Percentiles rank a stretch among this genome's conserved stretches.
Evolutionary conservation across 2,113 vertebrate species (phyloP).

Genomic region (Rhegmatorhina hoffmannsi): DNA sequence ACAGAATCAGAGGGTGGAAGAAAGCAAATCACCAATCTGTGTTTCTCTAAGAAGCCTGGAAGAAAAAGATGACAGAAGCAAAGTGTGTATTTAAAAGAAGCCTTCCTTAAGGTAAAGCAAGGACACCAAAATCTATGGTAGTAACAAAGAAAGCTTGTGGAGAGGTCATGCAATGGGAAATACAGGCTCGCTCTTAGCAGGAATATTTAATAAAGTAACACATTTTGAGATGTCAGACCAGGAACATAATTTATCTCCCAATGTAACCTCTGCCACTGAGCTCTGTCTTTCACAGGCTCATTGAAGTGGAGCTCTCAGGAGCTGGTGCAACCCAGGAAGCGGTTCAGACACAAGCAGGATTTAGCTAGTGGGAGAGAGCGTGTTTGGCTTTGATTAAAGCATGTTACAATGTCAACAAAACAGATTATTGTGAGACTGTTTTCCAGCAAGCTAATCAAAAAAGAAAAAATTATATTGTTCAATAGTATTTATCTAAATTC

Average conservation of each 20-base stretch:
- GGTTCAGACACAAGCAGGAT: neutral
- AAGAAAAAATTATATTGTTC: neutral
- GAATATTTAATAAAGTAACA: neutral
- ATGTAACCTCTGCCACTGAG: neutral
- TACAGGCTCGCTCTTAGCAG: neutral
- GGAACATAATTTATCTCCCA: no score
- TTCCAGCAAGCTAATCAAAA: neutral
- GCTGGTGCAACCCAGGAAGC: neutral
- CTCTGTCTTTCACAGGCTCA: neutral
- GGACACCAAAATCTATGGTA: no score
- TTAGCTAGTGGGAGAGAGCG: neutral
- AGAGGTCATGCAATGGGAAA: neutral
- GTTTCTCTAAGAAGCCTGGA: neutral
- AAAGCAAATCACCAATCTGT: neutral
- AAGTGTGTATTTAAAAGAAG: neutral
- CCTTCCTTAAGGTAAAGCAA: neutral
- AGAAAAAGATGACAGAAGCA: neutral
- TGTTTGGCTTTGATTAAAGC: neutral
- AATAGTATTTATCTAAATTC: neutral
- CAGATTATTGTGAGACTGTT: neutral
- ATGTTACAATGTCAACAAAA: neutral
- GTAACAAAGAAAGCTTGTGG: neutral
- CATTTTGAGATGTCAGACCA: neutral
- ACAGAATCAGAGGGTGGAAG: neutral
- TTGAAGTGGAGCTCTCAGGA: neutral